These are phyloP conservation scores for Herpetotheres cachinnans DNA, from an alignment of 2,113 vertebrate species.

Conservation along the genomic window DNA sequence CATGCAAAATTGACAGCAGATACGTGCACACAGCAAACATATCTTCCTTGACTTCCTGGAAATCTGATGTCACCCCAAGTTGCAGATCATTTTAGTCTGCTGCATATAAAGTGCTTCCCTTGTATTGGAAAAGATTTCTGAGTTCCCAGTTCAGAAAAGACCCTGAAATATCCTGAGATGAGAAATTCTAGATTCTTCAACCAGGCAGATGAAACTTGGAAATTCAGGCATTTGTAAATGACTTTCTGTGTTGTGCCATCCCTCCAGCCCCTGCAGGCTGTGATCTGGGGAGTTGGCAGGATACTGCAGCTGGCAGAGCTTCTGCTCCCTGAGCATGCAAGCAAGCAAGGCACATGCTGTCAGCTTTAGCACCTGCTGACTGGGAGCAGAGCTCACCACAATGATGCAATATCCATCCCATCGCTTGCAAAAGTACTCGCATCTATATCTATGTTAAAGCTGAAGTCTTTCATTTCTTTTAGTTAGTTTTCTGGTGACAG, in stretches of 20 bases:
- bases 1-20: neutral
- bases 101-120: neutral
- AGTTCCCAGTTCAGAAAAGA: neutral
- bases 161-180: neutral
- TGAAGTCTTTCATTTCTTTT: neutral
- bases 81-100: neutral
- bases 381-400: neutral
- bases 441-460: neutral
- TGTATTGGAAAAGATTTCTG: neutral
- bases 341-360: neutral
- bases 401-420: neutral
- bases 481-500: neutral
- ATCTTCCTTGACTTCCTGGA: neutral
- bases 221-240: neutral
- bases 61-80: neutral
- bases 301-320: conserved; percentile 19
- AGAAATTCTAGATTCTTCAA: neutral
- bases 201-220: neutral
- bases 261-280: neutral
- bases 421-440: neutral
- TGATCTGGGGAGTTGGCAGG: conserved; percentile 1
- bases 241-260: neutral
- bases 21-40: fast-evolving
- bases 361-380: conserved; percentile 16
- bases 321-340: neutral